These are phyloP conservation scores for Cavia porcellus DNA, from an alignment of 2,113 vertebrate genomes.

Conservation along the genomic window DNA sequence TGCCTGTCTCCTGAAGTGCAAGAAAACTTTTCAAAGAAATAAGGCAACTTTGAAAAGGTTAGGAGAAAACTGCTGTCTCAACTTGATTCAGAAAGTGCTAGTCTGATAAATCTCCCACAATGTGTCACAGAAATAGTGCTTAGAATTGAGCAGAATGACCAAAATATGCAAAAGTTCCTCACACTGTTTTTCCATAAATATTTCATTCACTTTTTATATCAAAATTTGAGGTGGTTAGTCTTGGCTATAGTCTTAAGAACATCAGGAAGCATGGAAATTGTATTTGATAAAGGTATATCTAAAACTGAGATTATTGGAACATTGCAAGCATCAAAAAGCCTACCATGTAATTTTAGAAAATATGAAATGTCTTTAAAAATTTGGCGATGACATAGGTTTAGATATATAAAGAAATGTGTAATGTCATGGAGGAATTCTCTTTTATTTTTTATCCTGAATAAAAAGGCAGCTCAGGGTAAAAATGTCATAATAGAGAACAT, in stretches of 20 bases:
- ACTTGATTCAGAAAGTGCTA: constrained; percentile 37
- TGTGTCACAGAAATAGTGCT: constrained; percentile 20
- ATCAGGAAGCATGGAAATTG: not conserved
- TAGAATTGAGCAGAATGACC: constrained; percentile 39
- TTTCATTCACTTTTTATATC: constrained; percentile 36
- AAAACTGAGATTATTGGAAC: constrained; percentile 39
- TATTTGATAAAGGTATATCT: constrained; percentile 50
- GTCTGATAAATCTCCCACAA: constrained; percentile 48
- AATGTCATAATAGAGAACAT: constrained; percentile 15
- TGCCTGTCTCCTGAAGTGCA: constrained; percentile 21
- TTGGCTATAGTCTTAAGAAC: constrained; percentile 22
- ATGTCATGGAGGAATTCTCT: not conserved
- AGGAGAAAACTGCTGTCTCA: constrained; percentile 50
- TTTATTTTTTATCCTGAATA: constrained; percentile 32
- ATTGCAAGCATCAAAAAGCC: constrained; percentile 38
- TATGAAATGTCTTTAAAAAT: constrained; percentile 57
- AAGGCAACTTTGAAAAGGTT: constrained; percentile 68
- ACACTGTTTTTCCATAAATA: constrained; percentile 57
- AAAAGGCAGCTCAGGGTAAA: not conserved
- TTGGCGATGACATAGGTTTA: constrained; percentile 27
- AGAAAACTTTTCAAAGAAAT: constrained; percentile 59
- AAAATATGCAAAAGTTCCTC: constrained; percentile 39
- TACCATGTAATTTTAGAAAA: constrained; percentile 65
- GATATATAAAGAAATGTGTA: constrained; percentile 31
- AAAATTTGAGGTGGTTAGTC: constrained; percentile 1